These are phyloP conservation scores for Euzophera pinguis DNA, from an alignment of 2,888 invertebrate species.

Conservation along the genomic window DNA sequence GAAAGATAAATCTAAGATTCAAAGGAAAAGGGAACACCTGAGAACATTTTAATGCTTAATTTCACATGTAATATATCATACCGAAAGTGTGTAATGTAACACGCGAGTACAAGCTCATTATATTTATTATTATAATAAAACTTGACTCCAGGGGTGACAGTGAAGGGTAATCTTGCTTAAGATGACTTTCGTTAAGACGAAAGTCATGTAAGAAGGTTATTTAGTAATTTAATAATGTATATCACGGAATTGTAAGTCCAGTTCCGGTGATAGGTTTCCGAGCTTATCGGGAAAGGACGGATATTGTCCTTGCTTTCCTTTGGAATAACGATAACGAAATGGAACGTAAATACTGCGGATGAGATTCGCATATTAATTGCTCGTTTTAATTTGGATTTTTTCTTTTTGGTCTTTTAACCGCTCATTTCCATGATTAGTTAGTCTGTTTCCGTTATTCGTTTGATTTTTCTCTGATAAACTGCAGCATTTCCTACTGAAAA, in stretches of 20 bases:
- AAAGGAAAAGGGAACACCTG: no score
- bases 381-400: constrained; percentile 1
- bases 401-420: no score
- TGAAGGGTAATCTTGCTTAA: constrained; percentile 8
- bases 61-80: neutral
- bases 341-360: constrained; percentile 3
- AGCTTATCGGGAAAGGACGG: neutral
- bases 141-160: neutral
- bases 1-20: no score
- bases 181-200: constrained; percentile 10
- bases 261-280: neutral
- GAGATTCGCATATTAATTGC: constrained; percentile 3
- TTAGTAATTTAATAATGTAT: neutral
- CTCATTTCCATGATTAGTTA: no score
- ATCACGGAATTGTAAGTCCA: neutral
- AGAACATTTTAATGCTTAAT: neutral
- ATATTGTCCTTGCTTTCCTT: neutral
- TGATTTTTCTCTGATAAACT: no score
- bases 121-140: constrained; percentile 11
- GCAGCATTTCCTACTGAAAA: no score
- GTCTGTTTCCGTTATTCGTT: no score
- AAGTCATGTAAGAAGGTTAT: constrained; percentile 7
- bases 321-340: constrained; percentile 3
- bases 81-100: neutral
- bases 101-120: constrained; percentile 1